These are phyloP conservation scores for Conopomorpha cramerella DNA, from an alignment of 1,140 invertebrate species.

Conservation along the genomic window DNA sequence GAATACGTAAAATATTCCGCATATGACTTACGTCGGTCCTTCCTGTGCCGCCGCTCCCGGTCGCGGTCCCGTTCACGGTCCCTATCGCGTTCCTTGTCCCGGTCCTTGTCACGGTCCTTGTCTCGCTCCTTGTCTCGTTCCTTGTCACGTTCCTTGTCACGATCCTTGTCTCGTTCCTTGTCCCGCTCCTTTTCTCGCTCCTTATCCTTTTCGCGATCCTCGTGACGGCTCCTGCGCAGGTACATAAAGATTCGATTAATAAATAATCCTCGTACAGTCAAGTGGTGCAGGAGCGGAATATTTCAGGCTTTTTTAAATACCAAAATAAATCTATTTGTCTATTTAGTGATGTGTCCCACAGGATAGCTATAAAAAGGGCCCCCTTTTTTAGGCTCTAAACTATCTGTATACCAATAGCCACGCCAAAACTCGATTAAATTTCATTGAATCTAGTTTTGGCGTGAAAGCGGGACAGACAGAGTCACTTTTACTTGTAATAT, in stretches of 20 bases:
- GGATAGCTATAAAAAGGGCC: no score
- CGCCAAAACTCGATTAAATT: neutral
- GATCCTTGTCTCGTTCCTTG: no score
- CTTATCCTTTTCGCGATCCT: no score
- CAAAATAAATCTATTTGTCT: no score
- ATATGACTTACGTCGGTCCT: slow-evolving; percentile 29
- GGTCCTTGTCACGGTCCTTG: slow-evolving; percentile 17
- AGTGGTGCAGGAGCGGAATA: no score
- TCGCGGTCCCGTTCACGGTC: slow-evolving; percentile 27
- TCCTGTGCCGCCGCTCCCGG: slow-evolving; percentile 34
- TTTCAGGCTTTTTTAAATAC: no score
- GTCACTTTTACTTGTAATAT: neutral
- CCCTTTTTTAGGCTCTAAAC: neutral
- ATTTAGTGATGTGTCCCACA: no score
- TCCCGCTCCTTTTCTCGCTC: slow-evolving; percentile 9
- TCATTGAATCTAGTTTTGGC: neutral
- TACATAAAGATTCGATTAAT: no score
- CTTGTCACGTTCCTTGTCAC: slow-evolving; percentile 6
- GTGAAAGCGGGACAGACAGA: neutral
- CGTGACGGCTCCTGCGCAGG: slow-evolving; percentile 24
- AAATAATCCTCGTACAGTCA: no score
- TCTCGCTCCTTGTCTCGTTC: slow-evolving; percentile 14
- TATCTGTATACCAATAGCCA: neutral
- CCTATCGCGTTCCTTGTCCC: slow-evolving; percentile 19
- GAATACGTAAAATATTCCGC: neutral